Percentiles rank a stretch among this genome's conserved stretches.
These are phyloP conservation scores for Tarsius wallacei DNA, from an alignment of 2,797 vertebrate species.

Conservation along the genomic window DNA sequence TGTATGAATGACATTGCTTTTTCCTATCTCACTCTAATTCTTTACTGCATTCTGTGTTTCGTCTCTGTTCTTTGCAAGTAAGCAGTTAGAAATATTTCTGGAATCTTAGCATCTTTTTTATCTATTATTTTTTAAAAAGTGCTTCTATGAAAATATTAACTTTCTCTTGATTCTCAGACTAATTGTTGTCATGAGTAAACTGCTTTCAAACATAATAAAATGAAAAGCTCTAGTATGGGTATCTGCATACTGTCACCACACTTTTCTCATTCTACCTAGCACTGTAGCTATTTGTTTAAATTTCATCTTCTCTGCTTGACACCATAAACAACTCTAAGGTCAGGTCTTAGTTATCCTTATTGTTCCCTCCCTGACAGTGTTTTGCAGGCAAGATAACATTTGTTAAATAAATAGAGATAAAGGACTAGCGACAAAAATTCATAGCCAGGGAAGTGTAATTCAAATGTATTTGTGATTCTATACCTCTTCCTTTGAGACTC, in stretches of 20 bases:
- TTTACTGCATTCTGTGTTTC: background rate
- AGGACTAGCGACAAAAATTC: background rate
- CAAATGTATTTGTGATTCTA: background rate
- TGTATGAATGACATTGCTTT: background rate
- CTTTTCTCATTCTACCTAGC: background rate
- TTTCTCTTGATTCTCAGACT: background rate
- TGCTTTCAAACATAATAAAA: constrained; percentile 29
- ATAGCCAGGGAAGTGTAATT: background rate
- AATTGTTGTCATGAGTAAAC: background rate
- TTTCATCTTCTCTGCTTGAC: background rate
- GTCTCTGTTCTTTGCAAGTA: background rate
- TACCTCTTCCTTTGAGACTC: background rate
- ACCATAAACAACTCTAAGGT: background rate
- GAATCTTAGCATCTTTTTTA: background rate
- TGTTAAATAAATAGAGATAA: constrained; percentile 12
- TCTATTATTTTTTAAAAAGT: background rate
- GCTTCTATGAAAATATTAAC: background rate
- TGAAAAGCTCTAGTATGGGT: background rate
- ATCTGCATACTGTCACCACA: background rate
- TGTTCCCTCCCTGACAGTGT: background rate
- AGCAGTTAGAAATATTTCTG: background rate
- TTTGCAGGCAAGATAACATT: background rate
- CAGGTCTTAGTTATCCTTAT: background rate
- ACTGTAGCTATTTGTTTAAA: background rate
- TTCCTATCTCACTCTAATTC: background rate